Base-by-base conservation (phyloP, 2,113 vertebrate genomes). In the Acrocephalus kingi region DNA sequence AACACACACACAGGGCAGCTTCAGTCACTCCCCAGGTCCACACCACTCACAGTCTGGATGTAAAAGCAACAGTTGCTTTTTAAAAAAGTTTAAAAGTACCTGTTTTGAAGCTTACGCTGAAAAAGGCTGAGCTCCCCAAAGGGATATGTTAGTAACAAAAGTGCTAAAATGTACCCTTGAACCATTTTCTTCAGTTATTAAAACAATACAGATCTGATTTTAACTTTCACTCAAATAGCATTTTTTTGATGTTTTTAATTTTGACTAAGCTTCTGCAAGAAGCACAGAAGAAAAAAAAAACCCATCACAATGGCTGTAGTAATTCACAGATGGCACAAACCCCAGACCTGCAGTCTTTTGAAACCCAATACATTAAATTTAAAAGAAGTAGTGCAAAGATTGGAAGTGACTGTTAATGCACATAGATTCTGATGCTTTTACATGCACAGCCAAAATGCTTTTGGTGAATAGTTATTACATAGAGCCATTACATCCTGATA, bases 381-480 rank as follows among this genome's bases (percentile, higher is more conserved):
- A 49, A 1, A 35, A 84, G 11, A 13, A 84, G 35, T 30, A 84
- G 21, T 48, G 41, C 37, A 39, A 85, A 75, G n/a, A 59, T 0
- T 73, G 84, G 33, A 89, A 84, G 61, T 66, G 63, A 86, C 56
- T 67, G 35, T 51, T 72, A 72, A 71, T 35, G 75, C 13, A 35
- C 15, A 11, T 7, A 13, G 58, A 48, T 79, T 66, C 62, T 85
- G 87, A 92, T 95, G 83, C 91, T 92, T 93, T 91, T 94, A 90
- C 80, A 81, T 63, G 46, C 87, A 86, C 45, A 90, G 89, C 73
- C 76, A 92, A 92, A 92, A 92, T 77, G 84, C 61, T 69, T 88
- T 52, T 77, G 80, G 76, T 90, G 73, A 84, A 24, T 5, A 77
- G 64, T 21, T 77, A 74, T 35, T 74, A 63, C 72, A 90, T 1